Percentiles rank a stretch among this genome's conserved stretches.
phyloP scores from a whole-genome alignment of 2,113 vertebrate genomes.

The Nerophis ophidion region DNA sequence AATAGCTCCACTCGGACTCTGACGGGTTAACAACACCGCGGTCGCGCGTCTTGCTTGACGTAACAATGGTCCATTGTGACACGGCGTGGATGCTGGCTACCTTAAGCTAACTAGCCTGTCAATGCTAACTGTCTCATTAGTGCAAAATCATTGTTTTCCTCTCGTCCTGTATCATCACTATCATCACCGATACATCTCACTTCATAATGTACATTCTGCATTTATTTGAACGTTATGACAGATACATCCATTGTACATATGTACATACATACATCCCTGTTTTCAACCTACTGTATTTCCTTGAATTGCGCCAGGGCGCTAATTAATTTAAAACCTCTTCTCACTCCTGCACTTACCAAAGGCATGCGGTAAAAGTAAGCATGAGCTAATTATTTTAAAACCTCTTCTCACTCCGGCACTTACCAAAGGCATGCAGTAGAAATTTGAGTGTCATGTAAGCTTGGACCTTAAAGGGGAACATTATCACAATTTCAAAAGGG shows the following conservation, averaged over 20 bases:
- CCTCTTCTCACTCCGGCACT: too few relatives aligned
- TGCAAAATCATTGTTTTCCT: slow-evolving; percentile 12
- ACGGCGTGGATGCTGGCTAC: slow-evolving; percentile 38
- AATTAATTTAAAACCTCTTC: too few relatives aligned
- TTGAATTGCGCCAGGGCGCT: too few relatives aligned
- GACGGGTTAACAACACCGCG: neutral
- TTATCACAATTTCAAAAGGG: too few relatives aligned
- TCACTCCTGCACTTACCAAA: too few relatives aligned
- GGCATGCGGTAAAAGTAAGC: too few relatives aligned
- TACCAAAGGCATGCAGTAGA: too few relatives aligned
- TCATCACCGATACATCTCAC: neutral
- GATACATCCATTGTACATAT: neutral
- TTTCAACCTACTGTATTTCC: too few relatives aligned
- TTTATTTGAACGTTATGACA: neutral
- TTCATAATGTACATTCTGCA: neutral
- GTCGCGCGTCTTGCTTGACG: neutral
- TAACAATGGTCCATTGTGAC: slow-evolving; percentile 15
- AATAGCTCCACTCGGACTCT: neutral
- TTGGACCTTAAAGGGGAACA: too few relatives aligned
- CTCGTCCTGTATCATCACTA: neutral
- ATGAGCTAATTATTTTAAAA: too few relatives aligned
- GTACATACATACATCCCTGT: too few relatives aligned
- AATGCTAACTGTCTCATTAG: slow-evolving; percentile 41
- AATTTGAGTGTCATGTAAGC: too few relatives aligned
- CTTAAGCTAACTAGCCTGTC: slow-evolving; percentile 46